A percentile compares a stretch with the other conserved stretches of the same genome.
phyloP scores from a whole-genome alignment of 2,888 invertebrate species.

The Cataglyphis altisquamis region DNA sequence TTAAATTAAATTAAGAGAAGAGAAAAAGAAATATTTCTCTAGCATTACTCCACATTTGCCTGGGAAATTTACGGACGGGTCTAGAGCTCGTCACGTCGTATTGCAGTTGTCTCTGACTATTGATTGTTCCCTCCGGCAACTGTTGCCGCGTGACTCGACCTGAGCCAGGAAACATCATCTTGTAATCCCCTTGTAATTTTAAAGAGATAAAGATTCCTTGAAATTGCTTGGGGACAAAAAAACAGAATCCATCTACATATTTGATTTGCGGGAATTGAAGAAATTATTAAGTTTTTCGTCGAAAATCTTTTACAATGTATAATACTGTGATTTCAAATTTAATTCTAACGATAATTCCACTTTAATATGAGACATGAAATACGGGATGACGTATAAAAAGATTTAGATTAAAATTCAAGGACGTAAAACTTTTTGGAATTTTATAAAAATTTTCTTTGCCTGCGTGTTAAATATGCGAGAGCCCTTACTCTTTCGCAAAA shows the following conservation, averaged over 20 bases:
- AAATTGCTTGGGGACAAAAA: neutral
- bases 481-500: neutral
- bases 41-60: slow-evolving; percentile 22
- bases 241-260: too few species aligned
- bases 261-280: neutral
- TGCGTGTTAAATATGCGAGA: neutral
- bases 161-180: slow-evolving; percentile 6
- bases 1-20: neutral
- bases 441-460: neutral
- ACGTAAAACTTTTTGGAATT: neutral
- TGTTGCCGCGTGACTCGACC: slow-evolving; percentile 15
- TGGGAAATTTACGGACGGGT: slow-evolving; percentile 40
- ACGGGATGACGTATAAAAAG: neutral
- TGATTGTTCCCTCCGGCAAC: slow-evolving; percentile 39
- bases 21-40: neutral
- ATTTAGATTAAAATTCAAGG: neutral
- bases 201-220: neutral
- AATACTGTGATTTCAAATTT: neutral
- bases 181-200: neutral
- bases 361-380: neutral
- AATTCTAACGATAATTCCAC: neutral
- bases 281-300: neutral
- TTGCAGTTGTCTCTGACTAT: slow-evolving; percentile 44
- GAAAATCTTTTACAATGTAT: neutral
- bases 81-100: slow-evolving; percentile 39